A percentile compares a stretch with the other conserved stretches of the same genome.
Conservation (phyloP, 2,797 vertebrate species). For the Pseudomugil gertrudae region DNA sequence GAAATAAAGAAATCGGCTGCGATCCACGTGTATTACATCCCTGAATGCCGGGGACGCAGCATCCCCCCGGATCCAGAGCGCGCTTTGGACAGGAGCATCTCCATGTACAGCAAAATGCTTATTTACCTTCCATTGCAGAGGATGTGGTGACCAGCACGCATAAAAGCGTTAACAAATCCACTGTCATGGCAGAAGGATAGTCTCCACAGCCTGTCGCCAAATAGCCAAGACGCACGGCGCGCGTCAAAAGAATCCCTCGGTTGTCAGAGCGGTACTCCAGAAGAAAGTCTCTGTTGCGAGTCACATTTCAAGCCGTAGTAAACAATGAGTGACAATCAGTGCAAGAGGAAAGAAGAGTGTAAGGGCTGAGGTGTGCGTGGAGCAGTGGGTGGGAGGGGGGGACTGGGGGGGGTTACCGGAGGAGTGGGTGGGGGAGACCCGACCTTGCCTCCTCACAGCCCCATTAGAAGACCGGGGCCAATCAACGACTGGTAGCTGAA, state of each 20-base stretch:
- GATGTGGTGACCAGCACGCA: conserved; percentile 78
- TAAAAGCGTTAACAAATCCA: conserved; percentile 83
- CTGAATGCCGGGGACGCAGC: conserved; percentile 33
- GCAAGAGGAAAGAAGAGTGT: conserved; percentile 57
- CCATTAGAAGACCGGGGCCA: conserved; percentile 70
- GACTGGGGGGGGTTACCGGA: not conserved
- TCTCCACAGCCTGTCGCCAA: conserved; percentile 74
- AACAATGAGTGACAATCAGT: conserved; percentile 80
- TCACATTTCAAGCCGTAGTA: conserved; percentile 86
- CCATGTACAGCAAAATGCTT: conserved; percentile 32
- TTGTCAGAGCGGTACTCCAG: conserved; percentile 79
- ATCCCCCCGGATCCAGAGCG: conserved; percentile 23
- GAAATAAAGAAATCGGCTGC: conserved; percentile 25
- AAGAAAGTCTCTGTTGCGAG: conserved; percentile 74
- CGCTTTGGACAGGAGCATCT: conserved; percentile 15
- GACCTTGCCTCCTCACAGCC: conserved; percentile 61
- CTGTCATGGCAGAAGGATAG: conserved; percentile 79
- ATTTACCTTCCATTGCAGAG: conserved; percentile 86
- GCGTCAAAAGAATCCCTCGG: conserved; percentile 76
- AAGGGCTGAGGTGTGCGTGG: conserved; percentile 49
- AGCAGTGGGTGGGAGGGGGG: conserved; percentile 4
- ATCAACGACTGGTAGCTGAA: conserved; percentile 69
- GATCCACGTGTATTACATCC: conserved; percentile 70
- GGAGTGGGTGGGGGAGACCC: conserved; percentile 46
- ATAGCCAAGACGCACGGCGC: conserved; percentile 73